A percentile compares a stretch with the other conserved stretches of the same genome.
Conservation (phyloP, 2,113 vertebrate genomes). For the Coreoperca whiteheadi region DNA sequence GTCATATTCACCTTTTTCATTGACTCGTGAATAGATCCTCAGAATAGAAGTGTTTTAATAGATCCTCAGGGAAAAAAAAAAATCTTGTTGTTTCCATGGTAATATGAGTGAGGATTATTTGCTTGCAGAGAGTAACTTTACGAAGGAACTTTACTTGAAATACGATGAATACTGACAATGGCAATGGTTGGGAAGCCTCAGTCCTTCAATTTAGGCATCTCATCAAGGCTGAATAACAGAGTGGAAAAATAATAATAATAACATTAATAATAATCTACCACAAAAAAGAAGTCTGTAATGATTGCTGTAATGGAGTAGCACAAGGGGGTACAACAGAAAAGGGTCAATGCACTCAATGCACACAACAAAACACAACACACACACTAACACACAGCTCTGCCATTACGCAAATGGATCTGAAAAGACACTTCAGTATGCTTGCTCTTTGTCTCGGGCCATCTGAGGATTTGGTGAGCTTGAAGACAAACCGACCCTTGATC, state of each 20-base stretch:
- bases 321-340: constrained; percentile 16
- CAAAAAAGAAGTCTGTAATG: background rate
- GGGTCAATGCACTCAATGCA: constrained; percentile 16
- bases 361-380: background rate
- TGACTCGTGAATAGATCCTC: constrained; percentile 65
- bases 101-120: constrained; percentile 64
- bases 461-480: constrained; percentile 74
- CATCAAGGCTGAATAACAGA: constrained; percentile 26
- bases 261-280: background rate
- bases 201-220: constrained; percentile 30
- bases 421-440: constrained; percentile 73
- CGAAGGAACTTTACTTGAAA: constrained; percentile 70
- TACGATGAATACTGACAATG: constrained; percentile 41
- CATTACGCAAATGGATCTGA: constrained; percentile 76
- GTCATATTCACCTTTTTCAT: constrained; percentile 62
- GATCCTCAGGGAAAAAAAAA: constrained; percentile 55
- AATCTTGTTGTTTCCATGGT: constrained; percentile 81
- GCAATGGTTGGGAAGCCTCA: background rate
- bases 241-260: constrained; percentile 5
- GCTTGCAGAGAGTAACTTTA: constrained; percentile 45
- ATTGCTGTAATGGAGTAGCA: constrained; percentile 30
- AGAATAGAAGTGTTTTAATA: constrained; percentile 73
- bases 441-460: constrained; percentile 70
- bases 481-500: constrained; percentile 81
- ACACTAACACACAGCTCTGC: constrained; percentile 43